Conservation (phyloP, 2,113 vertebrate species). For the Corapipo altera region DNA sequence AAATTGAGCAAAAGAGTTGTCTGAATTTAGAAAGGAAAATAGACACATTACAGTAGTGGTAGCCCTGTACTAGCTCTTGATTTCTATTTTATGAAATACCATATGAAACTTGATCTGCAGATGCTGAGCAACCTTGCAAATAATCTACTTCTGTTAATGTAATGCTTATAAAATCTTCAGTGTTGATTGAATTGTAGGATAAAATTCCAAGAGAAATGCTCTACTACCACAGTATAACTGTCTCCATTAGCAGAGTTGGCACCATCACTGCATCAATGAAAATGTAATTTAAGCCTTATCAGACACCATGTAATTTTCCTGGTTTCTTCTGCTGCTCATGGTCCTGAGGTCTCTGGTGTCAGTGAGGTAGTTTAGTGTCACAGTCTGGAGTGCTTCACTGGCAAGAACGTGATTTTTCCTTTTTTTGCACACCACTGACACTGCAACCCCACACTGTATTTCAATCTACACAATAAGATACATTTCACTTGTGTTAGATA, state of each 20-base stretch:
- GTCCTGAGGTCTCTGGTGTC: not conserved
- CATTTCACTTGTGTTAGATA: not conserved
- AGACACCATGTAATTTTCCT: not conserved
- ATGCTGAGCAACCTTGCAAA: not conserved
- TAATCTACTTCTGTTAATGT: not conserved
- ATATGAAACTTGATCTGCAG: not conserved
- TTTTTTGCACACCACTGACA: not conserved
- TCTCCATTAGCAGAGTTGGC: not conserved
- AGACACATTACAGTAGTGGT: not conserved
- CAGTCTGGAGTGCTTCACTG: not conserved
- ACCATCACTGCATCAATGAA: not conserved
- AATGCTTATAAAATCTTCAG: not conserved
- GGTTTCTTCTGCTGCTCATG: not conserved
- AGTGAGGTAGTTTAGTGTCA: not conserved
- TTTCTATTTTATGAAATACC: not conserved
- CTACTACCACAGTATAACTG: not conserved
- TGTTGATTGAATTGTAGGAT: not conserved
- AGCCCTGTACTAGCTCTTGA: not conserved
- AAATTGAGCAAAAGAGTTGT: not conserved
- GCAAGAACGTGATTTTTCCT: not conserved
- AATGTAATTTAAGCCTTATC: not conserved
- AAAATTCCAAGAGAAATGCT: not conserved
- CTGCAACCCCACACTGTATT: not conserved
- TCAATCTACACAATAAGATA: not conserved
- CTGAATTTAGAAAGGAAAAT: conserved; percentile 15